phyloP scores from a whole-genome alignment of 2,888 invertebrate genomes.

The Cryptus viduatorius region DNA sequence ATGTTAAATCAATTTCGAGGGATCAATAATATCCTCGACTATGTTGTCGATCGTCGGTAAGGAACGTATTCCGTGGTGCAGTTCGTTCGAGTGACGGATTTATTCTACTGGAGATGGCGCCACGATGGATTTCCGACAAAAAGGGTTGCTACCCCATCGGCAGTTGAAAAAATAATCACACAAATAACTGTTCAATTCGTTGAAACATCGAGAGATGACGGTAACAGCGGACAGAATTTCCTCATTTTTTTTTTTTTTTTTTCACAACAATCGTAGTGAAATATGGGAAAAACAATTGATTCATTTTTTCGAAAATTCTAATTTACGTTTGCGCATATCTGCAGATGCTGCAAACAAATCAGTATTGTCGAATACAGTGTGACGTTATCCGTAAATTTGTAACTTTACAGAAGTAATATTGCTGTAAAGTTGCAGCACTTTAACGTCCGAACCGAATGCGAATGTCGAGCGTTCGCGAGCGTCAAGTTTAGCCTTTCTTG shows the following conservation, averaged over 20 bases:
- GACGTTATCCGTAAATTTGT: background rate
- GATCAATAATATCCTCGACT: background rate
- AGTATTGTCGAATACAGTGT: constrained; percentile 4
- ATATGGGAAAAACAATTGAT: constrained; percentile 22
- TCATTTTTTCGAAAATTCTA: background rate
- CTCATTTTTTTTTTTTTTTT: background rate
- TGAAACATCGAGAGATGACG: background rate
- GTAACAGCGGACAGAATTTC: background rate
- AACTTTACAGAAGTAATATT: background rate
- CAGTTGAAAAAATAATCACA: background rate
- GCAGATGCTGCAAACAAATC: background rate
- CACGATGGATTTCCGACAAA: background rate
- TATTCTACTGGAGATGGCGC: constrained; percentile 31
- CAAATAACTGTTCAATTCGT: background rate
- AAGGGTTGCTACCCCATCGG: constrained; percentile 20
- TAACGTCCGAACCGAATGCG: background rate
- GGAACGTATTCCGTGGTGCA: background rate
- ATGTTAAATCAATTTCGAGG: background rate
- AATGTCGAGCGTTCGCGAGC: background rate
- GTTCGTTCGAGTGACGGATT: background rate
- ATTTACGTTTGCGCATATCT: background rate
- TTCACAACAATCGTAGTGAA: background rate
- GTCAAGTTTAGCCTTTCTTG: background rate
- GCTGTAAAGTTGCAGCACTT: background rate
- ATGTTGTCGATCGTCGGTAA: constrained; percentile 3